Base-by-base conservation (phyloP, 23 tunicate species). In the Clavelina lepadiformis region DNA sequence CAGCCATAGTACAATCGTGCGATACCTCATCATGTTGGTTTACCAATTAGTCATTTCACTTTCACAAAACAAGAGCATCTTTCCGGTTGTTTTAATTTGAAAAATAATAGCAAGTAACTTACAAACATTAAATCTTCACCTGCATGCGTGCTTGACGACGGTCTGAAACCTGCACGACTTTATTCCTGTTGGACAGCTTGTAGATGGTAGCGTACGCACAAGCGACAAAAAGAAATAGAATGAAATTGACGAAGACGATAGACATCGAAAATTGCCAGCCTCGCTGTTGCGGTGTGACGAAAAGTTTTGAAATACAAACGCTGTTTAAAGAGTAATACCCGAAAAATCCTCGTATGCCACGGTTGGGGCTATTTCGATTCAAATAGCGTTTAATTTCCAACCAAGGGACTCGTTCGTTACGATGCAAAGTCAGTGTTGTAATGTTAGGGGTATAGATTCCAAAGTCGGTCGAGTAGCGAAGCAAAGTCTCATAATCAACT, bases 291-390 rank as follows among this genome's bases (percentile, higher is more conserved):
- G 61, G 20, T 6, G 76, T 69, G 11, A 79, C 85, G 47, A 61
- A 79, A 19, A 69, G 49, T 28, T 69, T 79, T 7, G 85, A 74
- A 23, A 79, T 23, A 44, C 85, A 79, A 58, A 79, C 85, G 49
- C 85, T 69, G 51, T 68, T 47, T 22, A 51, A 23, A 5, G 85
- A 79, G 53, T 79, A 79, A 46, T 56, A 79, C 19, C 85, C 85
- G 34, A 36, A 79, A 24, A 58, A 30, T 23, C 76, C 69, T 20
- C 47, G 54, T 3, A 77, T 77, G 1, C 5, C 3, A 25, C 38
- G 33, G 3, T 34, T 47, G 1, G 73, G 73, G 66, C 59, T 65
- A 35, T 77, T 27, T 27, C 18, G 27, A 1, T 36, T 22, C 15
- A 79, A 59, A 46, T 58, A 69, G 19, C 19, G 7, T 1, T 13